Evolutionary conservation across 37 sponge, comb jelly and placozoan species (phyloP), one percentile per base, ranked within the genome.

Genomic region (Spongia lamella): DNA sequence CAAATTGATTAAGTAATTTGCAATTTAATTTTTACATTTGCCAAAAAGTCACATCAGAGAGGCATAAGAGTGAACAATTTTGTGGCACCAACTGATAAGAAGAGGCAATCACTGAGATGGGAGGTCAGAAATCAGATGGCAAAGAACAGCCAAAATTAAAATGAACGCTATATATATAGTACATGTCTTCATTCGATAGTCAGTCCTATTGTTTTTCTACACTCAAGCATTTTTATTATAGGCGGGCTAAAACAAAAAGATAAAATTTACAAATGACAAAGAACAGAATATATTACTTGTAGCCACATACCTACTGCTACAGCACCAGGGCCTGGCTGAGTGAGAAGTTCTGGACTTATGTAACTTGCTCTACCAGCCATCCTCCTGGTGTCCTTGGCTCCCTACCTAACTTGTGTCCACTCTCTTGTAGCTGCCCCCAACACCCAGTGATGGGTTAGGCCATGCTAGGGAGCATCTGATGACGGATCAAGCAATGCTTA

Each of bases 341-440:
- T 89, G 31, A 89, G 70, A n/a, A 80, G 88, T n/a, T 73, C 59
- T 2, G 29, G 26, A 62, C 73, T 60, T 52, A 94, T 84, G 43
- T 94, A 83, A 73, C 90, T 89, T 25, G 94, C 90, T 47, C 94
- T 33, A 21, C 94, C 94, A 16, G 94, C 87, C 91, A 94, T 90
- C 11, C 40, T 24, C 15, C 21, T 38, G 13, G 94, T 94, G 15
- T 66, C 74, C 53, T 61, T 35, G 0, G 91, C 85, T 6, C 94
- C 94, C 15, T 34, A 47, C 32, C 66, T 39, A 31, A 88, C 79
- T 26, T n/a, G 36, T n/a, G 57, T 74, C 82, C 3, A 70, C 52
- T 63, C 68, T 80, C 49, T 43, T 37, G 34, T 25, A 31, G 38
- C 53, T 60, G 0, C 73, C 73, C 62, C 22, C 26, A 6, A 24